phyloP scores from a whole-genome alignment of 2,888 invertebrate genomes.

The Cerceris rybyensis region DNA sequence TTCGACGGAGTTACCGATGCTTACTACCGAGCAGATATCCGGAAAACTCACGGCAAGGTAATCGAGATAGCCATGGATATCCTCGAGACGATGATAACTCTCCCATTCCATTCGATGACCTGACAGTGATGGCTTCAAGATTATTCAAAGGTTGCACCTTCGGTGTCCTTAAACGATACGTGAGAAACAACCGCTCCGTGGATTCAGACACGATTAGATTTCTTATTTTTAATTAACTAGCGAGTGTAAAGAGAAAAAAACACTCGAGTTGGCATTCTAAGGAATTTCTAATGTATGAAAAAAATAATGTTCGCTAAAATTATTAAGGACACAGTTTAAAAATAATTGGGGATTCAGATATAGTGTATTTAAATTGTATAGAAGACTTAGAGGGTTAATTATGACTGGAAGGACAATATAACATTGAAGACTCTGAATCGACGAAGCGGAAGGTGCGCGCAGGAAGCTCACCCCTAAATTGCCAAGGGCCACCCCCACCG shows the following conservation, averaged over 20 bases:
- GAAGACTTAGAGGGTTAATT: background rate
- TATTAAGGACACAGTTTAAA: no score
- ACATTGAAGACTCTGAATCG: constrained; percentile 56
- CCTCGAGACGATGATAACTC: constrained; percentile 88
- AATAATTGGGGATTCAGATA: no score
- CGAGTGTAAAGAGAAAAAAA: no score
- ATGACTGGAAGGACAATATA: background rate
- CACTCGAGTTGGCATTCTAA: no score
- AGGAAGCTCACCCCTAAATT: constrained; percentile 77
- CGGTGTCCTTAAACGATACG: constrained; percentile 23
- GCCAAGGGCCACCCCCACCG: constrained; percentile 75
- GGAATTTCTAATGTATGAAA: no score
- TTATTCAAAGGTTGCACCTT: constrained; percentile 59
- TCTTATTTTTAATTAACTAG: background rate
- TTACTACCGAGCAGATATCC: constrained; percentile 87
- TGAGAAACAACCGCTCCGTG: constrained; percentile 63
- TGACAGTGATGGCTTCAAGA: constrained; percentile 66
- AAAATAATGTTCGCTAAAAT: no score
- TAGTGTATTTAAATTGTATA: background rate
- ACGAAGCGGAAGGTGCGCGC: constrained; percentile 65
- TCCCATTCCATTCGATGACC: constrained; percentile 89
- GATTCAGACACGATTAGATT: constrained; percentile 54
- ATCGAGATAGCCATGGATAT: constrained; percentile 88
- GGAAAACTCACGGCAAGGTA: constrained; percentile 88
- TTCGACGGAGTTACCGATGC: constrained; percentile 89